A percentile compares a stretch with the other conserved stretches of the same genome.
These are phyloP conservation scores for Perizoma affinitatum DNA, from an alignment of 2,888 invertebrate species.

Conservation along the genomic window DNA sequence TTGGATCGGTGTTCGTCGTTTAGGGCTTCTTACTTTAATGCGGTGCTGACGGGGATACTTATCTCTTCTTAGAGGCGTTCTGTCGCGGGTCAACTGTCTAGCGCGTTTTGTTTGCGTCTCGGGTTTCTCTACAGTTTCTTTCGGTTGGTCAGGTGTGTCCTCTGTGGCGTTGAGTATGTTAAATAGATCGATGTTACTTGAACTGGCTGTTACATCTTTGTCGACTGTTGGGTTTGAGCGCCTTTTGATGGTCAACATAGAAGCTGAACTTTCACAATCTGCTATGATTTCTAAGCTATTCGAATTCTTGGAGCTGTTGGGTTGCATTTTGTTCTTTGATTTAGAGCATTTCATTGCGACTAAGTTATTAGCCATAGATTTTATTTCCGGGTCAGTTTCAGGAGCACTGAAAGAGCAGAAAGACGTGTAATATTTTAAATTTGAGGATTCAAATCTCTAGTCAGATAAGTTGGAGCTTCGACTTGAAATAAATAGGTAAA, in stretches of 20 bases:
- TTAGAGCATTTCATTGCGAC: constrained; percentile 40
- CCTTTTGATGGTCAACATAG: constrained; percentile 37
- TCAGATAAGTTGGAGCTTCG: too few species aligned
- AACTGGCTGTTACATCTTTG: constrained; percentile 61
- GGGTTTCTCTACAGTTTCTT: constrained; percentile 16
- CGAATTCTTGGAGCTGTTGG: constrained; percentile 52
- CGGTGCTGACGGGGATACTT: constrained; percentile 62
- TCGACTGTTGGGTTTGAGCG: constrained; percentile 44
- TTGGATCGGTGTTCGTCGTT: constrained; percentile 47
- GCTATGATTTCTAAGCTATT: constrained; percentile 47
- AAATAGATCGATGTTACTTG: constrained; percentile 58
- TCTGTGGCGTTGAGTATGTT: constrained; percentile 34
- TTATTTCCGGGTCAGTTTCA: constrained; percentile 44
- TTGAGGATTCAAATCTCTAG: neutral
- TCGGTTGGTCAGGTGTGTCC: constrained; percentile 17
- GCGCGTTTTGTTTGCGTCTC: constrained; percentile 26
- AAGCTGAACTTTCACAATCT: constrained; percentile 50
- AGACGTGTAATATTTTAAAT: neutral
- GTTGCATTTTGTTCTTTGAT: constrained; percentile 48
- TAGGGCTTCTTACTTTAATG: constrained; percentile 71
- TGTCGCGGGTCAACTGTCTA: constrained; percentile 42
- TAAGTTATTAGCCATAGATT: constrained; percentile 34
- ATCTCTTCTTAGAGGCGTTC: constrained; percentile 48
- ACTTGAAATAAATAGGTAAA: too few species aligned
- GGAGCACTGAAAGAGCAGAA: constrained; percentile 42